Evolutionary conservation across 2,797 vertebrate species (phyloP).

Genomic region (Gallinago nigripennis): DNA sequence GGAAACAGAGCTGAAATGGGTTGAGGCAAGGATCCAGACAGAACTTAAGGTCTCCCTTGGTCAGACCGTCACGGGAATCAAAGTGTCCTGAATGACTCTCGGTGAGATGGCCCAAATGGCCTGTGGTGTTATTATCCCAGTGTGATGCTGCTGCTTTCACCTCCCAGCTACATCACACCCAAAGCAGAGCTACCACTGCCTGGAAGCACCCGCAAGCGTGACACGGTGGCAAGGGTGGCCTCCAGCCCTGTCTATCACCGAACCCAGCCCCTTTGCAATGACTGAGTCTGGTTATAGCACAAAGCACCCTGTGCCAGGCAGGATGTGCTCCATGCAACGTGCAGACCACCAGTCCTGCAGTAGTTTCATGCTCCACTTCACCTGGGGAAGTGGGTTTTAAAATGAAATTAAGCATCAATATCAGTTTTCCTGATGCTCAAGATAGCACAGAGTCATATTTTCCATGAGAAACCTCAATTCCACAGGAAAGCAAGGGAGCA

Average conservation of each 20-base stretch:
- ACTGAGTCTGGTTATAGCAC: background rate
- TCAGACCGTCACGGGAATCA: background rate
- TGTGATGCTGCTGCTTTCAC: background rate
- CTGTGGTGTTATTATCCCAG: background rate
- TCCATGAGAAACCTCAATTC: constrained; percentile 80
- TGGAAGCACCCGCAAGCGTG: fast-evolving
- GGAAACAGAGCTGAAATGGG: constrained; percentile 30
- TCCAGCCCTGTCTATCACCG: background rate
- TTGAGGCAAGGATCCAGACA: constrained; percentile 18
- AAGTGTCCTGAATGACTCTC: background rate
- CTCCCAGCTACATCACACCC: background rate
- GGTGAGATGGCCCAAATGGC: background rate
- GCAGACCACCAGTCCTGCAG: background rate
- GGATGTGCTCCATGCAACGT: background rate
- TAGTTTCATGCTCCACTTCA: constrained; percentile 37
- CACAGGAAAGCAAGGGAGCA: constrained; percentile 73
- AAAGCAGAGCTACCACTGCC: background rate
- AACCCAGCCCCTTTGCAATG: fast-evolving
- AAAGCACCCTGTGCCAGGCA: background rate
- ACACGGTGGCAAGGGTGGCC: background rate
- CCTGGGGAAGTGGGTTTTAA: constrained; percentile 48
- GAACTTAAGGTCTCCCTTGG: constrained; percentile 6
- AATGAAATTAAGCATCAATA: constrained; percentile 50
- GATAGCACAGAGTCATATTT: constrained; percentile 73
- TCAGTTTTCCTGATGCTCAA: constrained; percentile 58